Conservation (phyloP, 2,888 invertebrate species). For the Drosophila koepferae region DNA sequence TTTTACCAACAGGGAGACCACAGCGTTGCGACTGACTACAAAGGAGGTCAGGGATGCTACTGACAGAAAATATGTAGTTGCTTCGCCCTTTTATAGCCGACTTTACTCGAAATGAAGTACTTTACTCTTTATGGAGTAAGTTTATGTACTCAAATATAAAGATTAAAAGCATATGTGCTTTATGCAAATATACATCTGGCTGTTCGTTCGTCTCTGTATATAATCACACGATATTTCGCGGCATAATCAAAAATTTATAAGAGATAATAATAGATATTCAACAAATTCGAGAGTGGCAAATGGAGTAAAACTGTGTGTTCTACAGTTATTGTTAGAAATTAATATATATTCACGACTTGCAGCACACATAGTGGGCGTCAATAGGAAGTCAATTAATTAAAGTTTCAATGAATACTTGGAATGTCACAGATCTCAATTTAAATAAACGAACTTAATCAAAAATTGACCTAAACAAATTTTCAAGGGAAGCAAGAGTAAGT, state of each 20-base stretch:
- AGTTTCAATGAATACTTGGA: background rate
- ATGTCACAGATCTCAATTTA: background rate
- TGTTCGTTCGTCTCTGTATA: no score
- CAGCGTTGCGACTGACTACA: background rate
- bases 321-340: no score
- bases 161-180: background rate
- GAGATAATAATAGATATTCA: no score
- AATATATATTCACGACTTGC: no score
- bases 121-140: background rate
- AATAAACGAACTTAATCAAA: background rate
- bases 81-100: background rate
- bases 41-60: background rate
- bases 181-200: background rate
- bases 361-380: no score
- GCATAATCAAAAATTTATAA: no score
- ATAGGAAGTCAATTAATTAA: background rate
- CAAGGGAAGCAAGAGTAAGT: background rate
- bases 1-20: background rate
- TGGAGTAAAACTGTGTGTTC: no score
- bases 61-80: background rate
- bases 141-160: background rate
- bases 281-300: no score
- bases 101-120: background rate
- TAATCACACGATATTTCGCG: no score
- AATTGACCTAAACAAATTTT: background rate